These are phyloP conservation scores for Peromyscus melanophrys DNA, from an alignment of 2,797 vertebrate species.

Conservation along the genomic window DNA sequence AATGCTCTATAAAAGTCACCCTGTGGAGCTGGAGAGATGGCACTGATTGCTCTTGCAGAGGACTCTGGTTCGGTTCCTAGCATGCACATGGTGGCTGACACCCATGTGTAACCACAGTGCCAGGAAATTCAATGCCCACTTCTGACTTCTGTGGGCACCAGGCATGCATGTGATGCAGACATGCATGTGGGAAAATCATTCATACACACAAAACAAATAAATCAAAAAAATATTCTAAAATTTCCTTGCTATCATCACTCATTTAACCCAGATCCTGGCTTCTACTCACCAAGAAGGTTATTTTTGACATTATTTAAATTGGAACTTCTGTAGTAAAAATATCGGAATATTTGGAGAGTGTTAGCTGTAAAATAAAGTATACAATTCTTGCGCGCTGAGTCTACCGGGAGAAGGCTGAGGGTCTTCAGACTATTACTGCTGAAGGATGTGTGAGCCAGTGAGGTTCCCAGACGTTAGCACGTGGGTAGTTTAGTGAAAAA, in stretches of 20 bases:
- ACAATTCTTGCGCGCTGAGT: background rate
- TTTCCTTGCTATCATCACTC: background rate
- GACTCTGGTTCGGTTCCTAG: background rate
- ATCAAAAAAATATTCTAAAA: background rate
- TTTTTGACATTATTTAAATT: background rate
- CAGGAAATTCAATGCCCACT: background rate
- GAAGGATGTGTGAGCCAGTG: background rate
- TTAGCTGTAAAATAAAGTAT: background rate
- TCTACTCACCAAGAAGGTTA: background rate
- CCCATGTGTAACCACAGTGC: background rate
- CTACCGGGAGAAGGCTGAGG: background rate
- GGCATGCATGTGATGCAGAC: background rate
- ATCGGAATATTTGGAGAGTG: constrained; percentile 43
- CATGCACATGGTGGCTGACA: background rate
- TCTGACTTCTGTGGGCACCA: background rate
- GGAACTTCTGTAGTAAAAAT: constrained; percentile 33
- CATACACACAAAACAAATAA: background rate
- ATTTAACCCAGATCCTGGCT: background rate
- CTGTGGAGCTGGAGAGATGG: background rate
- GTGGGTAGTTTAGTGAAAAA: background rate
- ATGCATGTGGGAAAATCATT: background rate
- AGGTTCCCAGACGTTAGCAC: background rate
- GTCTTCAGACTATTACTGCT: background rate
- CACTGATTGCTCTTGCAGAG: background rate
- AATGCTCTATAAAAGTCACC: constrained; percentile 56